These are phyloP conservation scores for Mythimna impura DNA, from an alignment of 2,888 invertebrate species.

Conservation along the genomic window DNA sequence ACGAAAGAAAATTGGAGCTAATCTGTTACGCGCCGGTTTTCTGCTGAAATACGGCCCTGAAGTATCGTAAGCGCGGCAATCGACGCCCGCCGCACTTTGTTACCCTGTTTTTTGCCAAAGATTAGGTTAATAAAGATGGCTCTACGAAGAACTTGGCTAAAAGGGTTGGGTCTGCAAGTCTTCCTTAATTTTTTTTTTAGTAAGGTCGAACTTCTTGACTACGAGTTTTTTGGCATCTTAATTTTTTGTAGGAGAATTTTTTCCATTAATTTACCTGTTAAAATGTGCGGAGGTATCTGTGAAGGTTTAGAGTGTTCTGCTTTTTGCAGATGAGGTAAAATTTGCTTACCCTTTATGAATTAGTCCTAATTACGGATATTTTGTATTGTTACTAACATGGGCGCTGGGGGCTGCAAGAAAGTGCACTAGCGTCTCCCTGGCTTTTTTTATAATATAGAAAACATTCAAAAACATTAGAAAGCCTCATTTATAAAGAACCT, in stretches of 20 bases:
- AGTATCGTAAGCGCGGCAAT: constrained; percentile 80
- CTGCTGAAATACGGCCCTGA: constrained; percentile 81
- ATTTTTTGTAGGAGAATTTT: not conserved
- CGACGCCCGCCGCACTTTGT: constrained; percentile 75
- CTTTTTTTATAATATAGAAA: too few relatives aligned
- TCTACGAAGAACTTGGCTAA: not conserved
- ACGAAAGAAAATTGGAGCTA: constrained; percentile 82
- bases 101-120: constrained; percentile 73
- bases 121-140: constrained; percentile 53
- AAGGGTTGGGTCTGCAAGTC: constrained; percentile 4
- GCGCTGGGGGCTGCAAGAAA: too few relatives aligned
- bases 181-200: not conserved
- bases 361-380: not conserved
- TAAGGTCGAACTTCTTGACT: not conserved
- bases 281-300: not conserved
- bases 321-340: not conserved
- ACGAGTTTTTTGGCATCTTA: not conserved
- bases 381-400: too few relatives aligned
- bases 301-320: not conserved
- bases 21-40: constrained; percentile 83
- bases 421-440: too few relatives aligned
- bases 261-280: not conserved
- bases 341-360: not conserved
- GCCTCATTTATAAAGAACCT: too few relatives aligned
- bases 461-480: too few relatives aligned